Evolutionary conservation across 1,140 invertebrate genomes (phyloP).

Genomic region (Tenebrio molitor): DNA sequence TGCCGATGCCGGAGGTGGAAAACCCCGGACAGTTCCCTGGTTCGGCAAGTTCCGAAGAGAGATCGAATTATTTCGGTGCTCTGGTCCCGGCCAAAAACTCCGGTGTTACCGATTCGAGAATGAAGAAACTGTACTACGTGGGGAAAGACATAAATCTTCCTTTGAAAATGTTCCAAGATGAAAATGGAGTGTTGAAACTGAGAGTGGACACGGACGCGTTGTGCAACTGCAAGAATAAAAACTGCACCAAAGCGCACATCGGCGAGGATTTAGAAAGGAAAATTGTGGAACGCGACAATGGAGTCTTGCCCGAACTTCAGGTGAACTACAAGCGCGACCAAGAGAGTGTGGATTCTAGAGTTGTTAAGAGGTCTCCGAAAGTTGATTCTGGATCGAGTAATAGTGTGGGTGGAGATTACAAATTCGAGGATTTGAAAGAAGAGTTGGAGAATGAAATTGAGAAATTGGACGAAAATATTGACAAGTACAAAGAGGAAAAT

Average conservation of each 20-base stretch:
- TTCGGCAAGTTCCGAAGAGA: conserved; percentile 21
- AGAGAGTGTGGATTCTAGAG: no score
- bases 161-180: conserved; percentile 49
- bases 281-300: conserved; percentile 45
- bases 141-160: conserved; percentile 59
- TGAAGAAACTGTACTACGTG: conserved; percentile 50
- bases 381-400: not conserved
- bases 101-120: conserved; percentile 35
- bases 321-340: no score
- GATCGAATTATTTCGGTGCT: conserved; percentile 51
- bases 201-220: conserved; percentile 55
- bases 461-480: conserved; percentile 50
- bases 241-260: conserved; percentile 51
- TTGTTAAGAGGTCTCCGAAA: conserved; percentile 46
- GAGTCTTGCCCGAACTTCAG: not conserved
- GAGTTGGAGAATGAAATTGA: conserved; percentile 52
- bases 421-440: conserved; percentile 25
- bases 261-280: conserved; percentile 50
- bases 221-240: conserved; percentile 56
- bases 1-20: not conserved
- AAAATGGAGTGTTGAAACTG: conserved; percentile 53
- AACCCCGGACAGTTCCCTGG: not conserved
- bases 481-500: conserved; percentile 48
- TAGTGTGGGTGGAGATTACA: not conserved
- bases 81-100: conserved; percentile 45